Percentiles rank a stretch among this genome's conserved stretches.
Evolutionary conservation across 1,140 invertebrate genomes (phyloP).

Genomic region (Camponotus vicinus): DNA sequence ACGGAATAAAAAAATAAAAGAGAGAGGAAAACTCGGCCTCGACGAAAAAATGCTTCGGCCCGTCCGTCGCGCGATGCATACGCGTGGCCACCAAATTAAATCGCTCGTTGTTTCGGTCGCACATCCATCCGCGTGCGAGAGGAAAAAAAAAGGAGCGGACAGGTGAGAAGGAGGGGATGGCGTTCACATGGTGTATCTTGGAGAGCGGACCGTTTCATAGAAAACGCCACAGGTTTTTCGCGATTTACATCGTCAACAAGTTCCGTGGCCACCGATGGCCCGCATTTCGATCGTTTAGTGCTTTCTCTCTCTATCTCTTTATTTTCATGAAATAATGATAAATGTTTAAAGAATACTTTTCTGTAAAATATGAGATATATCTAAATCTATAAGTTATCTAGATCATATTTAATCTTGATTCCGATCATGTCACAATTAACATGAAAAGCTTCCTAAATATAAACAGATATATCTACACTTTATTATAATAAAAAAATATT

Average conservation of each 20-base stretch:
- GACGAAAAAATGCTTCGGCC: slow-evolving; percentile 70
- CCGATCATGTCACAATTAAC: neutral
- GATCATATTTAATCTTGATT: neutral
- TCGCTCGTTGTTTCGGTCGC: slow-evolving; percentile 69
- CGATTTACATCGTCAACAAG: slow-evolving; percentile 1
- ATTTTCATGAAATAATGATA: neutral
- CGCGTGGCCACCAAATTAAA: slow-evolving; percentile 71
- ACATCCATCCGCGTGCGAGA: slow-evolving; percentile 55
- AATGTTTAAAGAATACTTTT: slow-evolving; percentile 15
- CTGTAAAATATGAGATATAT: neutral
- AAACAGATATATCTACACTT: neutral
- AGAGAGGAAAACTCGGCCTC: slow-evolving; percentile 49
- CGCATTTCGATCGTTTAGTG: neutral
- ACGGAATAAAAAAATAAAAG: neutral
- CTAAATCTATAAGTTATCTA: neutral
- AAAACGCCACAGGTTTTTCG: slow-evolving; percentile 55
- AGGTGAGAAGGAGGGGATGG: neutral
- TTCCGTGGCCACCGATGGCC: neutral
- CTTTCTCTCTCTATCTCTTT: neutral
- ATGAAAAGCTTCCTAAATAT: neutral
- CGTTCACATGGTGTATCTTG: slow-evolving; percentile 49
- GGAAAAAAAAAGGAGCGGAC: slow-evolving; percentile 48
- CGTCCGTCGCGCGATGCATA: slow-evolving; percentile 54
- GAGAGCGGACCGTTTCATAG: slow-evolving; percentile 44
- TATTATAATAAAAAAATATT: too few relatives aligned